Conservation (phyloP, 1,140 invertebrate genomes). For the Ctenoplectra terminalis region DNA sequence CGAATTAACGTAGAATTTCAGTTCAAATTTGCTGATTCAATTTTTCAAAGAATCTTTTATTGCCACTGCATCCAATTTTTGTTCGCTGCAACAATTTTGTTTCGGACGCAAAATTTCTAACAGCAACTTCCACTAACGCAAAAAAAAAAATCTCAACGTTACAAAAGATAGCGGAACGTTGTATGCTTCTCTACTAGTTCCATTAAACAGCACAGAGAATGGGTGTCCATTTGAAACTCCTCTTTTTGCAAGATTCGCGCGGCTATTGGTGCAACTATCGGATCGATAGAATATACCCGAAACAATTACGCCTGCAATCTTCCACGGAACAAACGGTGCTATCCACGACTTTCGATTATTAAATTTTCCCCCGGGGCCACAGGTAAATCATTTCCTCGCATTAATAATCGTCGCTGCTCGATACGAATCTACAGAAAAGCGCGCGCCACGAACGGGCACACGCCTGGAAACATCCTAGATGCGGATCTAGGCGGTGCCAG, state of each 20-base stretch:
- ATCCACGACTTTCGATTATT: constrained; percentile 21
- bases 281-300: background rate
- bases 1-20: too few species aligned
- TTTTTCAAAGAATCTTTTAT: too few species aligned
- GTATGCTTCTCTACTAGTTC: too few species aligned
- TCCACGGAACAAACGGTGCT: background rate
- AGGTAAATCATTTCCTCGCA: constrained; percentile 19
- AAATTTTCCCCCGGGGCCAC: background rate
- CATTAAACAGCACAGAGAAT: too few species aligned
- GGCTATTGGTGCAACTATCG: background rate
- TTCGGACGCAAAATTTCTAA: too few species aligned
- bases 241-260: background rate
- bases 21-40: too few species aligned
- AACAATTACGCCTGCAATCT: constrained; percentile 22
- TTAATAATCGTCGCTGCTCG: constrained; percentile 16
- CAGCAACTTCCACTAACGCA: too few species aligned
- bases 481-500: constrained; percentile 12
- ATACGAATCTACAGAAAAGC: constrained; percentile 19
- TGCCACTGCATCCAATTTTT: too few species aligned
- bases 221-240: background rate
- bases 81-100: too few species aligned
- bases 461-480: constrained; percentile 13
- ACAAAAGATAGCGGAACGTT: too few species aligned
- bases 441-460: background rate
- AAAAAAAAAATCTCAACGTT: background rate